Conservation (phyloP, 2,888 invertebrate genomes). For the Scotopteryx bipunctaria region DNA sequence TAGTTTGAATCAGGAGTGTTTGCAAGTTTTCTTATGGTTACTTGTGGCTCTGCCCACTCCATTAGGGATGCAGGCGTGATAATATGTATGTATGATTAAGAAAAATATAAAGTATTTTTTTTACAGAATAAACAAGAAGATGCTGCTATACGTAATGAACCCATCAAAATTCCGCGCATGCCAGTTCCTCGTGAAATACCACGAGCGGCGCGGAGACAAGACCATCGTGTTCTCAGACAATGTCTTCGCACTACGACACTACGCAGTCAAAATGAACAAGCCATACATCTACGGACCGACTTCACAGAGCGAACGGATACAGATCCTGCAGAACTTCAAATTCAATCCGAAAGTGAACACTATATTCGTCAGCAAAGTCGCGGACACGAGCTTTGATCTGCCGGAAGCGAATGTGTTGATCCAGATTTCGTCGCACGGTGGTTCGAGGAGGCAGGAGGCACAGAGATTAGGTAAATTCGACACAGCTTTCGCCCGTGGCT, state of each 20-base stretch:
- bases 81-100: too few species aligned
- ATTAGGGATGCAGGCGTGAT: too few species aligned
- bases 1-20: too few species aligned
- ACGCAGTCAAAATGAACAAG: constrained; percentile 98
- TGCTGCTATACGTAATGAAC: constrained; percentile 99
- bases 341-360: constrained; percentile 99
- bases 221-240: constrained; percentile 99
- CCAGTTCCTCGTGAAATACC: constrained; percentile 95
- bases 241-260: constrained; percentile 98
- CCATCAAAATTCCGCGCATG: constrained; percentile 99
- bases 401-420: constrained; percentile 99
- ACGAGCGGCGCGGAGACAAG: constrained; percentile 98
- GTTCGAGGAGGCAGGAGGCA: constrained; percentile 98
- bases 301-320: constrained; percentile 96
- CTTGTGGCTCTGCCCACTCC: too few species aligned
- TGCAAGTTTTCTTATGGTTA: too few species aligned
- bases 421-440: constrained; percentile 99
- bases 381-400: constrained; percentile 99
- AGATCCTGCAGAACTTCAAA: constrained; percentile 99
- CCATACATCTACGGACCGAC: constrained; percentile 99
- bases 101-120: neutral
- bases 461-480: constrained; percentile 90
- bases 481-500: too few species aligned
- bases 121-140: constrained; percentile 91
- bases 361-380: constrained; percentile 99